phyloP scores from a whole-genome alignment of 2,888 invertebrate genomes.

The Cosmia pyralina region DNA sequence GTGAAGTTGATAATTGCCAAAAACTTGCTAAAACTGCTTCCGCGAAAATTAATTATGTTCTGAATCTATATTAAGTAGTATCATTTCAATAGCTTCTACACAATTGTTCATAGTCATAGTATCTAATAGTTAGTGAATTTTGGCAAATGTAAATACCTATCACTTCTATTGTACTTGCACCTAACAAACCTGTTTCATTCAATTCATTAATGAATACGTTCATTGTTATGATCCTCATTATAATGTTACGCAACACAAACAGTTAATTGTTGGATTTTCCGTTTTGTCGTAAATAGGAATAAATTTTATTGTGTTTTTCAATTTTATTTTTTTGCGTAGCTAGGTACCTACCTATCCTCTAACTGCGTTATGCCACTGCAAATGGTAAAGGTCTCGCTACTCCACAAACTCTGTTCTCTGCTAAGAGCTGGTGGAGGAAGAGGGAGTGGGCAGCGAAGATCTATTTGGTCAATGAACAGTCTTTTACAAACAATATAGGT shows the following conservation, averaged over 20 bases:
- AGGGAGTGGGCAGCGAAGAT: too few relatives aligned
- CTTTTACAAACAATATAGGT: not conserved
- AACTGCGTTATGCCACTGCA: not conserved
- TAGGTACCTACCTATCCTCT: too few relatives aligned
- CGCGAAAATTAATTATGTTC: slow-evolving; percentile 27
- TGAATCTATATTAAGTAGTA: not conserved
- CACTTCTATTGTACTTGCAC: not conserved
- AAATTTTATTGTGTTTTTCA: not conserved
- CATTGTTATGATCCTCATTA: slow-evolving; percentile 15
- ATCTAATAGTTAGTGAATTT: slow-evolving; percentile 13
- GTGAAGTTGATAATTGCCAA: slow-evolving; percentile 47
- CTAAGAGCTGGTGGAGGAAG: not conserved
- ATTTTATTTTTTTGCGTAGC: not conserved
- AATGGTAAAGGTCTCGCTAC: too few relatives aligned
- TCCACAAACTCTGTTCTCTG: not conserved
- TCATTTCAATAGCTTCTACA: not conserved
- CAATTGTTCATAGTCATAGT: too few relatives aligned
- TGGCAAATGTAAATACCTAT: not conserved
- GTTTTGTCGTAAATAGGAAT: not conserved
- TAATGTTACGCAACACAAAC: slow-evolving; percentile 15
- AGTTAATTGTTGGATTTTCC: slow-evolving; percentile 14
- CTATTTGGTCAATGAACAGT: not conserved
- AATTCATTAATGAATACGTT: slow-evolving; percentile 9
- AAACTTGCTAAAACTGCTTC: slow-evolving; percentile 30
- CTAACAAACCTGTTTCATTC: slow-evolving; percentile 16